Conservation (phyloP, 1,140 invertebrate genomes). For the Tenebrio molitor region DNA sequence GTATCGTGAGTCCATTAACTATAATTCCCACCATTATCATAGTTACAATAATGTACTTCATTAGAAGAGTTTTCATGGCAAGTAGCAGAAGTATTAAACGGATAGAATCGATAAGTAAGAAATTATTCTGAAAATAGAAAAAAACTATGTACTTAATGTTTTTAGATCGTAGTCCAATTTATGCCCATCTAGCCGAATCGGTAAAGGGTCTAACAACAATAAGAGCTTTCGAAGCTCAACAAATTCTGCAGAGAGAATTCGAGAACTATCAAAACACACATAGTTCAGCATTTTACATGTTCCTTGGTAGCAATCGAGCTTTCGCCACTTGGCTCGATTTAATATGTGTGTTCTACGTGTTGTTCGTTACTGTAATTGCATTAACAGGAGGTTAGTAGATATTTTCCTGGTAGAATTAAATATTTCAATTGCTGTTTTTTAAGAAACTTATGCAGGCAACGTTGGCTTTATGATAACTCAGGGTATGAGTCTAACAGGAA, state of each 20-base stretch:
- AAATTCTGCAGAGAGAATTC: slow-evolving; percentile 84
- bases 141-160: no score
- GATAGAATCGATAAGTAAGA: slow-evolving; percentile 72
- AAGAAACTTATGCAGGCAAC: slow-evolving; percentile 73
- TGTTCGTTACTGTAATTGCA: slow-evolving; percentile 75
- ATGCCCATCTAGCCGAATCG: slow-evolving; percentile 75
- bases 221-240: slow-evolving; percentile 84
- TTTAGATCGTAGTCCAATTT: slow-evolving; percentile 84
- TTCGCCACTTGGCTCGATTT: slow-evolving; percentile 87
- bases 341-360: slow-evolving; percentile 82
- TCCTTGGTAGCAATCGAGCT: slow-evolving; percentile 73
- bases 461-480: slow-evolving; percentile 85
- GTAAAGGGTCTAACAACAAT: slow-evolving; percentile 72
- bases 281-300: slow-evolving; percentile 77
- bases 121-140: no score
- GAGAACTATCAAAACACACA: slow-evolving; percentile 84
- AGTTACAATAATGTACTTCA: slow-evolving; percentile 76
- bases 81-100: slow-evolving; percentile 76
- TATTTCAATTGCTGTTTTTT: slow-evolving; percentile 63
- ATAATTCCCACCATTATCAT: slow-evolving; percentile 76
- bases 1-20: slow-evolving; percentile 82
- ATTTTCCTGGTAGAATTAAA: slow-evolving; percentile 72
- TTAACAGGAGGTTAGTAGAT: slow-evolving; percentile 69
- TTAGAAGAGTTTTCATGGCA: slow-evolving; percentile 68
- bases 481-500: slow-evolving; percentile 81